Evolutionary conservation across 2,113 vertebrate genomes (phyloP).

Genomic region (Cettia cetti): DNA sequence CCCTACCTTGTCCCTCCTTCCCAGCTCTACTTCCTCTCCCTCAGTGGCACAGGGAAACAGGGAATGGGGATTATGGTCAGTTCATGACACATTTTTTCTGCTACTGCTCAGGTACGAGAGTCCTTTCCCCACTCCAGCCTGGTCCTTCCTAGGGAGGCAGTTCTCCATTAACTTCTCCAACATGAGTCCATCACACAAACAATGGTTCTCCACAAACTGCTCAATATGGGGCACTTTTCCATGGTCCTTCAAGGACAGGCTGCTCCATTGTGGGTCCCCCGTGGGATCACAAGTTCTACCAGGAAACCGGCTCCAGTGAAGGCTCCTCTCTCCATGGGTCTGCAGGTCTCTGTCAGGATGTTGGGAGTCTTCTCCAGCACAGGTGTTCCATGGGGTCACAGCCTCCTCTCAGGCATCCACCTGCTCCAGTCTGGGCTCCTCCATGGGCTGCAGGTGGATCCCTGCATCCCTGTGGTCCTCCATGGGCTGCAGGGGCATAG

Average conservation of each 20-base stretch:
- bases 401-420: background rate
- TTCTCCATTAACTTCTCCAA: background rate
- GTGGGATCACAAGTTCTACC: background rate
- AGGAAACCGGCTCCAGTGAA: fast-evolving
- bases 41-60: fast-evolving
- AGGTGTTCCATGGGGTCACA: background rate
- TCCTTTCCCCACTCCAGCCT: fast-evolving
- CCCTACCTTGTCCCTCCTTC: background rate
- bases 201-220: background rate
- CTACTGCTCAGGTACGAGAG: too few relatives aligned
- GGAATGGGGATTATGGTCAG: background rate
- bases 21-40: background rate
- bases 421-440: fast-evolving
- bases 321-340: fast-evolving
- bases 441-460: background rate
- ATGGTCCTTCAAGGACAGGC: background rate
- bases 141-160: too few relatives aligned
- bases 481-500: background rate
- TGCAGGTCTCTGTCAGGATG: background rate
- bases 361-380: background rate
- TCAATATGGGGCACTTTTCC: background rate
- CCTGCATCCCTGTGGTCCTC: fast-evolving
- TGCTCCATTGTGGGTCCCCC: fast-evolving
- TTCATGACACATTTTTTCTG: fast-evolving
- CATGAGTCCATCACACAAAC: fast-evolving